Base-by-base conservation (phyloP, 2,797 vertebrate genomes). In the Falco rusticolus region DNA sequence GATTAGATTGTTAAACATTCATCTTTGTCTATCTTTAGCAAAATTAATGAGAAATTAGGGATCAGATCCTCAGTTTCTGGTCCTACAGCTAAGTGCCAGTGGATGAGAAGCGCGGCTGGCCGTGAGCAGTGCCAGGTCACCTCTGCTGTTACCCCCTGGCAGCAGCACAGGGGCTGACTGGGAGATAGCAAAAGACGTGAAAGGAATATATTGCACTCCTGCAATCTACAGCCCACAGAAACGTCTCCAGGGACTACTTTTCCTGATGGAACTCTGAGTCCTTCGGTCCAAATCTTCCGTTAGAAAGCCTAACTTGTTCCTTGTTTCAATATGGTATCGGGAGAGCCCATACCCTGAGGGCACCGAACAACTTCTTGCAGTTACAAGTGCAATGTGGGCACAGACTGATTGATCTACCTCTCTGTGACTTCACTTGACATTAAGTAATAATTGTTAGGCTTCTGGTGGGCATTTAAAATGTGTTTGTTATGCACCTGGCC, bases 1-100 rank as follows among this genome's bases (percentile, higher is more conserved):
- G 1, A 92, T 81, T 89, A 95, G 90, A 93, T 59, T 90, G 78
- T 94, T 86, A 94, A 92, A 93, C 74, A 95, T 93, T 72, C 75
- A 89, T 95, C 65, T 78, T 71, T 89, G 64, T 71, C 92, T 96
- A 74, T 94, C 83, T 94, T 92, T 92, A 96, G 89, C 61, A 92
- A 93, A 95, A 37, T 68, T 93, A 87, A 90, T 85, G 78, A 93
- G 92, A 87, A 91, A 94, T 69, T 76, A 94, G 41, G 86, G 88
- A 94, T 82, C 66, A 84, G 76, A 93, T 84, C 70, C 37, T 94
- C 43, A 47, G 33, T 71, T 80, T 71, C 90, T 86, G 37, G 70
- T 77, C 78, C 33, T 81, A 57, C 48, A 59, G 81, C 61, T 75
- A 76, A 61, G 22, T 24, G 66, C 51, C 66, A 33, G 33, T 56